Percentiles rank a stretch among this genome's conserved stretches.
Evolutionary conservation across 1,140 invertebrate species (phyloP).

Genomic region (Olivierus martensii): DNA sequence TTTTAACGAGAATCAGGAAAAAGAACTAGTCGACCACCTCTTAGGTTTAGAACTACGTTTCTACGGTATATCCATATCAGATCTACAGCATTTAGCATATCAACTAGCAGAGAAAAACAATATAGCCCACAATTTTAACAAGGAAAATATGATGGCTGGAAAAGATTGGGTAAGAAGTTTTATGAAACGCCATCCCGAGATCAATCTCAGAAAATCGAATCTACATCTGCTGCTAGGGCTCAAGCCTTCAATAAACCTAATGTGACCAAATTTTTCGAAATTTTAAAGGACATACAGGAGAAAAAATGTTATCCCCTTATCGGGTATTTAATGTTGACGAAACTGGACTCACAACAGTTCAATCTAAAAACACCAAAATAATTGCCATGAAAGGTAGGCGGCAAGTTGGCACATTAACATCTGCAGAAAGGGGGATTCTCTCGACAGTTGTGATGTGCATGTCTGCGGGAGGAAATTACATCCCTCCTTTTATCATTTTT

Average conservation of each 20-base stretch:
- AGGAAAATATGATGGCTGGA: neutral
- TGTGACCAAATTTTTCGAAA: no score
- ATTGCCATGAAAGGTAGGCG: conserved; percentile 6
- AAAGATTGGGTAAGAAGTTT: neutral
- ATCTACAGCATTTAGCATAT: neutral
- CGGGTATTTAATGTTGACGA: conserved; percentile 12
- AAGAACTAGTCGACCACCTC: no score
- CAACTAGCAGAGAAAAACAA: neutral
- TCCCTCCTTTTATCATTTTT: conserved; percentile 4
- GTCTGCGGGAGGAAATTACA: conserved; percentile 1
- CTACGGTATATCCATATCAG: neutral
- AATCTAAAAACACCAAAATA: conserved; percentile 4
- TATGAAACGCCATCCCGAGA: no score
- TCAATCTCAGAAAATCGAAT: no score
- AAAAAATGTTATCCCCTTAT: neutral
- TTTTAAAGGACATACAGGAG: no score
- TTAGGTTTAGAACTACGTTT: no score
- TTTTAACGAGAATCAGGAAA: no score
- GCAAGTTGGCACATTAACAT: conserved; percentile 5
- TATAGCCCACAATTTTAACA: neutral
- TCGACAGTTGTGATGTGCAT: no score
- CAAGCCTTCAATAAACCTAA: no score
- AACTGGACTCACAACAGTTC: conserved; percentile 13
- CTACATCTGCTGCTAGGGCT: no score
- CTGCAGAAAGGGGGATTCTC: neutral